phyloP scores from a whole-genome alignment of 1,140 invertebrate genomes.

The Euura lappo region DNA sequence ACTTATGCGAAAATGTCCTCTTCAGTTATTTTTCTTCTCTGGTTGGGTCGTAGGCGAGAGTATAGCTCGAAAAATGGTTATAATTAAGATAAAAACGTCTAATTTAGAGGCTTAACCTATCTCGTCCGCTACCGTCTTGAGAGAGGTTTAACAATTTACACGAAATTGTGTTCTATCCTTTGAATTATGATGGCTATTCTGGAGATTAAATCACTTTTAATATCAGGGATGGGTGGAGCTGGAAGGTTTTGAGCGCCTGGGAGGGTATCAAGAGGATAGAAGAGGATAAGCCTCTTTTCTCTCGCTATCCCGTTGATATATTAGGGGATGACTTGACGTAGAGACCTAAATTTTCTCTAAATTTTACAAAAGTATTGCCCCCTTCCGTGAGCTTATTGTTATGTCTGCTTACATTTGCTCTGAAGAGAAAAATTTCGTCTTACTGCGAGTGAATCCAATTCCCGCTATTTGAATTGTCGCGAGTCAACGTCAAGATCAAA shows the following conservation, averaged over 20 bases:
- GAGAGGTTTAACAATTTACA: conserved; percentile 13
- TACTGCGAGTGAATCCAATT: too few species aligned
- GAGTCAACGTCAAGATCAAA: not conserved
- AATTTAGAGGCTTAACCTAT: conserved; percentile 9
- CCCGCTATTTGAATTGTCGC: not conserved
- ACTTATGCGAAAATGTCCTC: too few species aligned
- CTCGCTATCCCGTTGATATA: not conserved
- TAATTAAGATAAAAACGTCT: conserved; percentile 7
- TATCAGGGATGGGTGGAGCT: conserved; percentile 4
- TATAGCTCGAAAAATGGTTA: not conserved
- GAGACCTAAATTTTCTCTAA: not conserved
- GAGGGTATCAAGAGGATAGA: not conserved
- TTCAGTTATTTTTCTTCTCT: not conserved
- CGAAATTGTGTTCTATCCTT: conserved; percentile 9
- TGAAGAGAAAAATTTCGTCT: too few species aligned
- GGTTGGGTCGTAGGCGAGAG: not conserved
- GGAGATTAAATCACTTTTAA: conserved; percentile 12
- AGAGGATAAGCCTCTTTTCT: conserved; percentile 8
- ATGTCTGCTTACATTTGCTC: not conserved
- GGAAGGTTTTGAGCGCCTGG: not conserved
- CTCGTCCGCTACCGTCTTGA: not conserved
- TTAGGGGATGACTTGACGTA: not conserved
- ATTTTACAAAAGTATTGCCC: not conserved
- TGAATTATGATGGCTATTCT: conserved; percentile 7
- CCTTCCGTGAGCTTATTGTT: not conserved